Evolutionary conservation across 2,888 invertebrate species (phyloP), one percentile per base, ranked within the genome.

Genomic region (Catotricha subobsoleta): DNA sequence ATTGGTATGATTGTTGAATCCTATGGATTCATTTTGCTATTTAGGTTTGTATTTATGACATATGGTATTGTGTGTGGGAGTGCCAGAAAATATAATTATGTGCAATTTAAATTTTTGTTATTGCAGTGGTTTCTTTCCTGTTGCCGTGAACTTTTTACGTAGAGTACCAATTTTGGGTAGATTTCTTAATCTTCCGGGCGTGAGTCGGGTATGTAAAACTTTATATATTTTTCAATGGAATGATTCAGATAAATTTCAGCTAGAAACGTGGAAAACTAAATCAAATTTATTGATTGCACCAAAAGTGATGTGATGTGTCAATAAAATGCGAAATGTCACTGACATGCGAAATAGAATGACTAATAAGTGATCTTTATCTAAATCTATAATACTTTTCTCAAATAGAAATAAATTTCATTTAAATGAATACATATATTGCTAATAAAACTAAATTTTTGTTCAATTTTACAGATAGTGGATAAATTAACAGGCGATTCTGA

Each of bases 1-100:
- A 67, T 95, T 43, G 98, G 98, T 45, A 98, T 99, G 87, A 67
- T 90, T 34, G 71, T 95, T 49, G 98, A 98, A 69, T 76, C 83
- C 31, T 98, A 98, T 65, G 98, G 98, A 48, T 97, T 98, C 62
- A 66, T 97, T 46, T 65, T 82, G 41, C 57, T 86, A 35, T 86
- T 86, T 57, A 80, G 82, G 83, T 82, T 18, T 18, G 5, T 6
- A 15, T 33, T 18, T 15, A 33, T 18, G 16, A 18, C 7, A 12
- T 15, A 30, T 9, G 3, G 16, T 3, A 18, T 35, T 35, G 12
- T 21, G 31, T 5, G 3, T 16, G 16, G 6, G 28, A 28, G 13
- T n/a, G 13, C 13, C 3, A 30, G 16, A 30, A 31, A 31, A 5
- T 16, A 8, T 13, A 4, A 16, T 15, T 16, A 15, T n/a, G n/a